Percentiles rank a stretch among this genome's conserved stretches.
These are phyloP conservation scores for Tyrannus savana DNA, from an alignment of 2,113 vertebrate species.

Conservation along the genomic window DNA sequence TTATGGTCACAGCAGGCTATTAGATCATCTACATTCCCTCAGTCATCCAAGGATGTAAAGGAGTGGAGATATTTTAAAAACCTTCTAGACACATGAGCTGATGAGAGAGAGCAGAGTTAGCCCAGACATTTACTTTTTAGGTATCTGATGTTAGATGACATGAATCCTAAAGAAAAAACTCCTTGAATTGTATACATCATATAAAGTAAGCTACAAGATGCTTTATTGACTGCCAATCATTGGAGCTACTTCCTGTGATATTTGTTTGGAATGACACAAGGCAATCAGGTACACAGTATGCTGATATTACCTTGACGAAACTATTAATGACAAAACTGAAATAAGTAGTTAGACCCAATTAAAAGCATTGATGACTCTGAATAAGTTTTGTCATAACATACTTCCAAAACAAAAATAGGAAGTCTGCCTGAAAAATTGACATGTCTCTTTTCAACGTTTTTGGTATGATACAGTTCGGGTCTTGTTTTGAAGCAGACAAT, in stretches of 20 bases:
- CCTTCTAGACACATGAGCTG: neutral
- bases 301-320: neutral
- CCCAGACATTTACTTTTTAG: neutral
- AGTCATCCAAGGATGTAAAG: neutral
- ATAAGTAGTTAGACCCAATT: neutral
- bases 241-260: neutral
- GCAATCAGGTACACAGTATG: neutral
- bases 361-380: neutral
- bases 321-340: neutral
- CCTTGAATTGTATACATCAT: neutral
- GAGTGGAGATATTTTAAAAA: neutral
- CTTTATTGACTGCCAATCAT: neutral
- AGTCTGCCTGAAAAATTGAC: neutral
- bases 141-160: neutral
- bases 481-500: neutral
- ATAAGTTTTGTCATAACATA: neutral
- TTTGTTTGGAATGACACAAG: neutral
- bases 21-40: neutral
- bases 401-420: neutral
- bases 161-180: neutral
- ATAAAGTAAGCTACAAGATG: neutral
- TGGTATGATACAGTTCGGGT: accelerated
- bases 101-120: neutral
- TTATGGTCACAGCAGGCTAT: neutral
- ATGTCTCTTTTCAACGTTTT: neutral